Evolutionary conservation across 2,113 vertebrate species (phyloP), one percentile per base, ranked within the genome.

Genomic region (Odontophorus gujanensis): DNA sequence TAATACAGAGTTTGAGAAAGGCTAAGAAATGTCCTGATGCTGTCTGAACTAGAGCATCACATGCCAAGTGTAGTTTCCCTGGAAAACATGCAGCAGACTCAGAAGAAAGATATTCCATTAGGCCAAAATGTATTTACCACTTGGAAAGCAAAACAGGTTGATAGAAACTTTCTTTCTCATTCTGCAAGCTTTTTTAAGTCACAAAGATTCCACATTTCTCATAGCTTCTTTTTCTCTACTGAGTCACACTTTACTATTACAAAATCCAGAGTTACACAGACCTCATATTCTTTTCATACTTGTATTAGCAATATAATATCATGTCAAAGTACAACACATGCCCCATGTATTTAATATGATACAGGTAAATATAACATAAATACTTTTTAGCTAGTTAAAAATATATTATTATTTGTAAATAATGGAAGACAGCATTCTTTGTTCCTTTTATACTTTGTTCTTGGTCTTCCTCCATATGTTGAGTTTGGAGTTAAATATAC

Each of bases 1-100:
- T 72, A 91, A 91, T 17, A 28, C 10, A 74, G 38, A 73, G 13
- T 30, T 7, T 62, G 19, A 42, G 66, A 87, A 40, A 66, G 61
- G 83, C 30, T 45, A 82, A 65, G 15, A 87, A 74, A 76, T 90
- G 40, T 81, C 73, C 42, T 58, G 42, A 48, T 53, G 86, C 55
- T 12, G 42, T 43, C 67, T 81, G 79, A 94, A 89, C 45, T 67
- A 72, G 30, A 69, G 43, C 30, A 59, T 25, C 4, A 6, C 82
- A 75, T 34, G 7, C 4, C 45, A 22, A 5, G 4, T 17, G 11
- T 22, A 36, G 11, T 34, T 80, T 91, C 53, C 6, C 7, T 28
- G 3, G 20, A 11, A 82, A 22, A 21, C 51, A 57, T 59, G 11
- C 24, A 89, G 43, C 8, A 85, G 7, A 15, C n/a, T 79, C 6